Base-by-base conservation (phyloP, 2,888 invertebrate genomes). In the Sinopyrophorus schimmeli region DNA sequence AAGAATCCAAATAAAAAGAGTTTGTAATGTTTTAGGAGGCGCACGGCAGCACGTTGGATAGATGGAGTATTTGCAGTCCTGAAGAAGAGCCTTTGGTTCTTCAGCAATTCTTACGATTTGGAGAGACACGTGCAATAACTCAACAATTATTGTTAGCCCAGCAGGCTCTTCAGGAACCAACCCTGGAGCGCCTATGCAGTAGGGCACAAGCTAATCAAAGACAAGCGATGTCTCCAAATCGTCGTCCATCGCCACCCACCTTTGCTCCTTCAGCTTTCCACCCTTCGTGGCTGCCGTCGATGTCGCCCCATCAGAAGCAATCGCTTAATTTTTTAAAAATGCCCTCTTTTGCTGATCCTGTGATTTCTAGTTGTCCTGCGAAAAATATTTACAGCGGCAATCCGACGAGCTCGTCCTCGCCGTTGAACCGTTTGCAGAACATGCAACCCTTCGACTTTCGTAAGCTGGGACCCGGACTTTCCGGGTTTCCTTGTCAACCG, bases 401-500 rank as follows among this genome's bases (percentile, higher is more conserved):
- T 21, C 82, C 84, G 27, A 70, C 81, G 15, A 67, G 66, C 70
- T 80, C 80, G 68, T 81, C 82, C 66, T 88, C 90, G 5, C 94
- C 95, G 2, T 76, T 95, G 54, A 92, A 89, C 72, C 84, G 91
- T 63, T 78, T 95, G 32, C 93, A 94, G 75, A 94, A 87, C 64
- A 94, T 96, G 94, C 94, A 95, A 68, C 94, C 95, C 0, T 93
- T 93, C 70, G 94, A 95, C 72, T 94, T 89, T 68, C 83, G 93
- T 17, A 91, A 91, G 68, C 76, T 87, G 42, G 83, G 86, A 49
- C 81, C 83, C 57, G 79, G 79, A 4, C 65, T 80, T 2, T 80
- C 82, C 53, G 78, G 83, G 64, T 76, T 78, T 62, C 73, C 73
- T 74, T 77, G 62, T 76, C 67, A 76, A 57, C 69, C 75, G 28